These are phyloP conservation scores for Cranoglanis bouderius DNA, from an alignment of 2,113 vertebrate genomes.

Conservation along the genomic window DNA sequence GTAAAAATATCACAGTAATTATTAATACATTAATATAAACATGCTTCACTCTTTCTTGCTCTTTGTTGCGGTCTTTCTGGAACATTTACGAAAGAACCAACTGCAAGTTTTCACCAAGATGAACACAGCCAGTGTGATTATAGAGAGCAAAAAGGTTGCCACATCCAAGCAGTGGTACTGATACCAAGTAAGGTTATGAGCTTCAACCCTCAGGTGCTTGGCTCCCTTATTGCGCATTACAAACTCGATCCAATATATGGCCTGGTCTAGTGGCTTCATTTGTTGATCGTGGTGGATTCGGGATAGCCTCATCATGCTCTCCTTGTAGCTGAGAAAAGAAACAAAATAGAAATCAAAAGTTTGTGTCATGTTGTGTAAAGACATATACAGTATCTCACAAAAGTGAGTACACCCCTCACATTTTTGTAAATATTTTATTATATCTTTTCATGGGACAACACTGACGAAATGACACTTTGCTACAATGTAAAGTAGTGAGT, in stretches of 20 bases:
- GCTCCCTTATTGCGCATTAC: conserved; percentile 84
- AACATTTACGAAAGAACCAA: conserved; percentile 66
- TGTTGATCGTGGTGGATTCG: conserved; percentile 81
- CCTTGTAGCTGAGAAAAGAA: conserved; percentile 72
- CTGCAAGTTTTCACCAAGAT: conserved; percentile 68
- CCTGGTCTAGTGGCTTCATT: conserved; percentile 76
- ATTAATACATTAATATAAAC: neutral
- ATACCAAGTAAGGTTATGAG: conserved; percentile 79
- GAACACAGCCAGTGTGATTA: conserved; percentile 54
- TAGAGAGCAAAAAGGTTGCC: conserved; percentile 71
- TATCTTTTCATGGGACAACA: too few species aligned
- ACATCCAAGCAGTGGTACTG: conserved; percentile 82
- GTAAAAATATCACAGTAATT: neutral
- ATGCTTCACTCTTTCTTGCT: neutral
- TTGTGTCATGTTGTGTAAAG: neutral
- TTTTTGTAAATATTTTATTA: too few species aligned
- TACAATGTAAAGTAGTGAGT: too few species aligned
- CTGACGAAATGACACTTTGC: too few species aligned
- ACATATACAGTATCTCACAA: too few species aligned
- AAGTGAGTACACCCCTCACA: too few species aligned
- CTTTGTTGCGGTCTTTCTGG: conserved; percentile 11
- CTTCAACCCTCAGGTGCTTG: conserved; percentile 76
- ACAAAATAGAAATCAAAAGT: neutral
- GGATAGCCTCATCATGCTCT: conserved; percentile 78
- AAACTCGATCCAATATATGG: conserved; percentile 84